Conservation (phyloP, 2,113 vertebrate genomes). For the Vulpes vulpes region DNA sequence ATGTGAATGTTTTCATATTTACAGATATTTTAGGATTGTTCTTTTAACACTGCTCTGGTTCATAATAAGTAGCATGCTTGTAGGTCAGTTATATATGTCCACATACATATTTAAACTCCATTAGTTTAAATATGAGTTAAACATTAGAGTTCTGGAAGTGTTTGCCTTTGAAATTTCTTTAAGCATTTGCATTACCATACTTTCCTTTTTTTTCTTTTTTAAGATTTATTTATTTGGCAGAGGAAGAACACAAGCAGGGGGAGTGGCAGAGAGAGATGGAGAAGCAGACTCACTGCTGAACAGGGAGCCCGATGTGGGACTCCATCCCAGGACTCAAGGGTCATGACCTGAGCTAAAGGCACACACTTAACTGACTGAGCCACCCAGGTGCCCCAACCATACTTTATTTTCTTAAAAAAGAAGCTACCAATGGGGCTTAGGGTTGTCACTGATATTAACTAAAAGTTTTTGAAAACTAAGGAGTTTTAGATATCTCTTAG, state of each 20-base stretch:
- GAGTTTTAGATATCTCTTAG: background rate
- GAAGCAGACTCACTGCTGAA: background rate
- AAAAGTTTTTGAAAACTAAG: background rate
- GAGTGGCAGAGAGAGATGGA: background rate
- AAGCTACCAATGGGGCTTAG: background rate
- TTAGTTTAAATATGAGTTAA: too few species aligned
- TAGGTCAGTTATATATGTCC: background rate
- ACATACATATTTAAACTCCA: background rate
- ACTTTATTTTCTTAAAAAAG: constrained; percentile 48
- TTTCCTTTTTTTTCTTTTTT: background rate
- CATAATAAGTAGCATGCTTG: background rate
- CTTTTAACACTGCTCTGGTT: background rate
- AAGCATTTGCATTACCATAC: background rate
- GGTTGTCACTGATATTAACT: background rate
- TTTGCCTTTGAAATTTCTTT: background rate
- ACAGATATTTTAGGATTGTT: background rate
- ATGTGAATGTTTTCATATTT: background rate
- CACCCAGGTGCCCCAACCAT: background rate
- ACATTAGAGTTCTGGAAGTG: background rate
- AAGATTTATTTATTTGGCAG: background rate
- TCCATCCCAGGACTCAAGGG: background rate
- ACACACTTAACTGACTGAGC: background rate
- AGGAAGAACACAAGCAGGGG: background rate
- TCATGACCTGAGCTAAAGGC: background rate
- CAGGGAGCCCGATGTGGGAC: background rate